Evolutionary conservation across 2,888 invertebrate genomes (phyloP).

Genomic region (Coleophora deauratella): DNA sequence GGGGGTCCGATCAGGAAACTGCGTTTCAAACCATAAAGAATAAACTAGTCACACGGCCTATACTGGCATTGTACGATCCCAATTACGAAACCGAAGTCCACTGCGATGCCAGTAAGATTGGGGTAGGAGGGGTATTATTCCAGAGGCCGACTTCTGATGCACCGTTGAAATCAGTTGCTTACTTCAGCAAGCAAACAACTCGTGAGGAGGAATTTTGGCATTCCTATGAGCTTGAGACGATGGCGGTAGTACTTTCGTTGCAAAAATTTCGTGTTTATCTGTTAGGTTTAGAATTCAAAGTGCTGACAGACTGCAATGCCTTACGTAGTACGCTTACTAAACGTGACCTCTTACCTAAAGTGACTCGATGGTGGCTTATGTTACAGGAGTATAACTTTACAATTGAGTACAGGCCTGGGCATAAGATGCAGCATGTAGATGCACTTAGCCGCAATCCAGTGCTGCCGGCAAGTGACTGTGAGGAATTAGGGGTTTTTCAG

Average conservation of each 20-base stretch:
- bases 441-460: neutral
- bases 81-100: conserved; percentile 5
- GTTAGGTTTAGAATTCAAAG: conserved; percentile 2
- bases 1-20: conserved; percentile 5
- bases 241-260: conserved; percentile 6
- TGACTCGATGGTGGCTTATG: neutral
- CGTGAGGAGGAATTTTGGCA: conserved; percentile 27
- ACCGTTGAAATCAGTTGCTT: conserved; percentile 15
- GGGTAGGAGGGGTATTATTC: conserved; percentile 5
- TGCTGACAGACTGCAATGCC: conserved; percentile 4
- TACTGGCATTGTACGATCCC: conserved; percentile 6
- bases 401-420: conserved; percentile 2
- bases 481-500: neutral
- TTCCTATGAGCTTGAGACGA: conserved; percentile 24
- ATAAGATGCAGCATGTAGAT: neutral
- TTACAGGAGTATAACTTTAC: neutral
- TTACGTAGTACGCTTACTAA: neutral
- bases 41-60: conserved; percentile 2
- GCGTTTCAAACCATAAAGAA: conserved; percentile 3
- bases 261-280: conserved; percentile 3
- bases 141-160: neutral
- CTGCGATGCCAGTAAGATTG: conserved; percentile 7
- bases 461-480: neutral
- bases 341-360: neutral
- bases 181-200: conserved; percentile 27